Evolutionary conservation across 2,797 vertebrate species (phyloP).

Genomic region (Sorex maritimensis): DNA sequence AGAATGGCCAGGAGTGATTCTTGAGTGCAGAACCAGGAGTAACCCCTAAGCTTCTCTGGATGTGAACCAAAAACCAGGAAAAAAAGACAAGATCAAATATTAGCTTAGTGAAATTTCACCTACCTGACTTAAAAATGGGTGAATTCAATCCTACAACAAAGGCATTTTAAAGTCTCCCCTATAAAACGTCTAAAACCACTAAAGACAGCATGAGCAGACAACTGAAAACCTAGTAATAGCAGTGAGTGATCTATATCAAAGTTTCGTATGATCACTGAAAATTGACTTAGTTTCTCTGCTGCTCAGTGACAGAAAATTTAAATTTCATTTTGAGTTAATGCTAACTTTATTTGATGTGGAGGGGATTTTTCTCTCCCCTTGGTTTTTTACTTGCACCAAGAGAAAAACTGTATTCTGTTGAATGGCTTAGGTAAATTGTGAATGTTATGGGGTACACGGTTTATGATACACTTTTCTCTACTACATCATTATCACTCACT

Average conservation of each 20-base stretch:
- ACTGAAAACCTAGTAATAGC: constrained; percentile 79
- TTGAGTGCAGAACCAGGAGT: too few species aligned
- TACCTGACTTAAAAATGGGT: constrained; percentile 88
- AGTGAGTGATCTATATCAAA: constrained; percentile 44
- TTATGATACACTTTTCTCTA: not conserved
- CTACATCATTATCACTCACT: constrained; percentile 64
- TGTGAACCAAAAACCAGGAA: too few species aligned
- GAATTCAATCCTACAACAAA: constrained; percentile 86
- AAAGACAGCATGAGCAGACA: constrained; percentile 86
- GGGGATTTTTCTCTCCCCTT: constrained; percentile 43
- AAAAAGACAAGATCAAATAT: constrained; percentile 69
- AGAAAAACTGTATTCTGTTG: not conserved
- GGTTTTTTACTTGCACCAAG: constrained; percentile 13
- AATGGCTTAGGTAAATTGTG: constrained; percentile 26
- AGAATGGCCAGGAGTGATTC: too few species aligned
- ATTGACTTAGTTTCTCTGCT: not conserved
- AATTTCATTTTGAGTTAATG: constrained; percentile 74
- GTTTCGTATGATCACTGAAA: constrained; percentile 69
- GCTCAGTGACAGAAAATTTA: constrained; percentile 41
- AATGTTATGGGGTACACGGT: not conserved
- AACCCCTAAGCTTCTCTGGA: too few species aligned
- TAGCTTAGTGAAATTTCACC: constrained; percentile 88
- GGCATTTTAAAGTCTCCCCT: constrained; percentile 88
- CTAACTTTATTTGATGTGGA: constrained; percentile 49
- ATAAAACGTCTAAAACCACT: constrained; percentile 87